Base-by-base conservation (phyloP, 2,113 vertebrate species). In the Cephalophus harveyi region DNA sequence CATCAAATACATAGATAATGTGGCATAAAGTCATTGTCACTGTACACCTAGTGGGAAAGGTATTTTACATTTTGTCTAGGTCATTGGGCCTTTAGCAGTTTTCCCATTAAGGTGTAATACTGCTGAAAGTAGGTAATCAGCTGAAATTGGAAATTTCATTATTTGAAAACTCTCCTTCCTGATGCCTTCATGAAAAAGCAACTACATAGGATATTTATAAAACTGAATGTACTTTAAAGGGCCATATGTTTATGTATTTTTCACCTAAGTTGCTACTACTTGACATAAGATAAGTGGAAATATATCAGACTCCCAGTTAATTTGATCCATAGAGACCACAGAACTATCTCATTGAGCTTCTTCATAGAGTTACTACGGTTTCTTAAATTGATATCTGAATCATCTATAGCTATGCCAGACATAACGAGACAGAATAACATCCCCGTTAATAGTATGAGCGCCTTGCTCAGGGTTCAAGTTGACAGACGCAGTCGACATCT, bases 111-210 rank as follows among this genome's bases (percentile, higher is more conserved):
- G n/a, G 62, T 95, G 3, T 89, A 98, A 95, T 54, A 95, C 87
- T 1, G 0, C 95, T 96, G 92, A 93, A 86, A 85, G 85, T 85
- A 97, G 96, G 90, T 71, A 97, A 96, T 98, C 96, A 98, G 67
- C 96, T 97, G 79, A 98, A 84, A 97, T 83, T 93, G 93, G 94
- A 97, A 98, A 98, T 98, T 95, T 94, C 55, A 76, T 97, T 98
- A 78, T 74, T 55, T 96, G 90, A 97, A 94, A 98, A 62, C 50
- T 98, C 27, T 0, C 25, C 82, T 97, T 98, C 87, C 94, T 97
- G 67, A 92, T 95, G 85, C 25, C 97, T 97, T 97, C 52, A 57
- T 91, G 87, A 97, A 98, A 98, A 95, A 86, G 50, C 28, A 94
- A 36, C 91, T 62, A 62, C 59, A n/a, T 64, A 95, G 55, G 57